phyloP scores from a whole-genome alignment of 2,797 vertebrate genomes.

The Triplophysa bombifrons region DNA sequence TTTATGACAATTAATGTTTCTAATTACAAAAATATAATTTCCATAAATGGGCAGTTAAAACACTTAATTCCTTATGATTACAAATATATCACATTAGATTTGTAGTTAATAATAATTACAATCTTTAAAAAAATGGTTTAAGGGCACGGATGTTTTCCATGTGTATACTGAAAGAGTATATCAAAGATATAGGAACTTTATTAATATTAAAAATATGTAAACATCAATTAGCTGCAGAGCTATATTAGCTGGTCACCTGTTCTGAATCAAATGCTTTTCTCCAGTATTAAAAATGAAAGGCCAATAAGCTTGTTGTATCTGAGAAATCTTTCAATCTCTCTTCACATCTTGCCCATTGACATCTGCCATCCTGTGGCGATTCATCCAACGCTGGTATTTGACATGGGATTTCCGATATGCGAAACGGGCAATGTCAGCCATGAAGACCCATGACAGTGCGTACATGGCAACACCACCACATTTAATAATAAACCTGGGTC shows the following conservation, averaged over 20 bases:
- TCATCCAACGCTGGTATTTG: slow-evolving; percentile 79
- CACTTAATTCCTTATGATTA: slow-evolving; percentile 1
- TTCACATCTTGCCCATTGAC: slow-evolving; percentile 71
- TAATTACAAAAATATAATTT: slow-evolving; percentile 43
- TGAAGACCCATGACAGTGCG: slow-evolving; percentile 89
- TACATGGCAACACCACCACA: slow-evolving; percentile 91
- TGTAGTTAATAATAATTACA: slow-evolving; percentile 23
- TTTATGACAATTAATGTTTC: slow-evolving; percentile 29
- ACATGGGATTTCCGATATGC: slow-evolving; percentile 81
- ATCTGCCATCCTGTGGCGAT: slow-evolving; percentile 28
- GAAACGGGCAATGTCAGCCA: slow-evolving; percentile 91
- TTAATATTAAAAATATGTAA: slow-evolving; percentile 44
- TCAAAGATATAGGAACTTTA: slow-evolving; percentile 33
- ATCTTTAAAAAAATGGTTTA: slow-evolving; percentile 1
- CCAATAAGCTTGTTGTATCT: background rate
- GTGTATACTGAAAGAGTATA: slow-evolving; percentile 6
- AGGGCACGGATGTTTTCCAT: background rate
- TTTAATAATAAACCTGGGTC: slow-evolving; percentile 91
- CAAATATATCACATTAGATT: slow-evolving; percentile 33
- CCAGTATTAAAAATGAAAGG: background rate
- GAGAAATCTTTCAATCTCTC: slow-evolving; percentile 60
- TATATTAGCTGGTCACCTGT: slow-evolving; percentile 32
- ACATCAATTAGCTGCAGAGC: slow-evolving; percentile 40
- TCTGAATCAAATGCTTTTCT: slow-evolving; percentile 3
- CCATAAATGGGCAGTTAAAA: slow-evolving; percentile 12